Base-by-base conservation (phyloP, 2,888 invertebrate genomes). In the Autographa pulchrina region DNA sequence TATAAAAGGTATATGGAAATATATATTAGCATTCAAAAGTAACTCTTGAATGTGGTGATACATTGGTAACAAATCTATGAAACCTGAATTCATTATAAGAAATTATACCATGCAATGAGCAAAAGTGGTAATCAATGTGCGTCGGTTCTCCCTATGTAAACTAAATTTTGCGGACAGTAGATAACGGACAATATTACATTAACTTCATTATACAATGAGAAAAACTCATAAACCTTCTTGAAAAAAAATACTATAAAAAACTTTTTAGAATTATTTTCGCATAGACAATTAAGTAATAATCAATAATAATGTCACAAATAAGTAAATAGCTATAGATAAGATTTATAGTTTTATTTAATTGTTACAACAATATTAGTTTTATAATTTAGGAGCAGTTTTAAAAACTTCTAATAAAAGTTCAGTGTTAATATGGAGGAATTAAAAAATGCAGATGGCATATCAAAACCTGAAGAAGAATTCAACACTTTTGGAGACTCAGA, bases 371-470 rank as follows among this genome's bases (percentile, higher is more conserved):
- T 5, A 31, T 38, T 43, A 8, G 43, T n/a, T 68, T 59, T n/a
- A 35, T 25, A 8, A 31, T 16, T 62, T 64, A 59, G 25, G 11
- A 65, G 32, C 13, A 75, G 32, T 41, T 11, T 43, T 11, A 25
- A 65, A 48, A 18, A 35, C 1, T 32, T 78, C 62, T 7, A 59
- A 9, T 61, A 16, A 43, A 32, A 60, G 32, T 59, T 11, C n/a
- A 48, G n/a, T 48, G 16, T n/a, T n/a, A 82, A 58, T 32, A 81
- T 81, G 81, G 82, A 77, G 7, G 68, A 81, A 20, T 64, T 68
- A 1, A 72, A 60, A 13, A 43, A 59, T 0, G 35, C 71, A 0
- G 32, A 71, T 25, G 61, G 77, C 1, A 31, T 77, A 62, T 61
- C 62, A 14, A 65, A 83, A 14, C 72, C 70, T 8, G 70, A 81